Evolutionary conservation across 2,113 vertebrate genomes (phyloP).

Genomic region (Lonchura striata): DNA sequence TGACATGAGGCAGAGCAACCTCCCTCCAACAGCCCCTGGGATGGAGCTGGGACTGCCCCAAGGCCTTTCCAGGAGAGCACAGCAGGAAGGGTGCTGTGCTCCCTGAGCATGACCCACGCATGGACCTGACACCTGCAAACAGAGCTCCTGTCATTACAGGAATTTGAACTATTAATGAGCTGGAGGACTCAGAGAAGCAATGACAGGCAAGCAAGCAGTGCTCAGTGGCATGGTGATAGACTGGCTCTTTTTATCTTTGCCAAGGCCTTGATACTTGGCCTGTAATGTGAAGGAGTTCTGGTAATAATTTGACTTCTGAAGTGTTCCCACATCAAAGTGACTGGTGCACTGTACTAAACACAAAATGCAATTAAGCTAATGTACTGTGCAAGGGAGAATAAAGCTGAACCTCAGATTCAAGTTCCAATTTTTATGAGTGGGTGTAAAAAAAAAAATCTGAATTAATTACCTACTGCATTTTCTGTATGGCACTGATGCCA

Average conservation of each 20-base stretch:
- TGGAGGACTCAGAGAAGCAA: neutral
- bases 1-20: neutral
- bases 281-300: neutral
- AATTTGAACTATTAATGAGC: neutral
- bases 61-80: neutral
- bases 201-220: neutral
- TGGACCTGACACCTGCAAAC: neutral
- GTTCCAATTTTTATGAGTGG: neutral
- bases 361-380: conserved; percentile 33
- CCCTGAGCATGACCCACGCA: accelerated
- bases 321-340: neutral
- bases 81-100: neutral
- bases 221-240: neutral
- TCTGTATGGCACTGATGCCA: neutral
- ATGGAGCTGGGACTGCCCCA: neutral
- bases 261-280: neutral
- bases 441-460: neutral
- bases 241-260: neutral
- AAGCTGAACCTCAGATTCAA: neutral
- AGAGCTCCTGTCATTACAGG: neutral
- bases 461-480: neutral
- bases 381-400: neutral
- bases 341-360: neutral
- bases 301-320: conserved; percentile 24
- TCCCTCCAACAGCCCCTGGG: neutral